Evolutionary conservation across 2,113 vertebrate genomes (phyloP).

Genomic region (Varanus komodoensis): DNA sequence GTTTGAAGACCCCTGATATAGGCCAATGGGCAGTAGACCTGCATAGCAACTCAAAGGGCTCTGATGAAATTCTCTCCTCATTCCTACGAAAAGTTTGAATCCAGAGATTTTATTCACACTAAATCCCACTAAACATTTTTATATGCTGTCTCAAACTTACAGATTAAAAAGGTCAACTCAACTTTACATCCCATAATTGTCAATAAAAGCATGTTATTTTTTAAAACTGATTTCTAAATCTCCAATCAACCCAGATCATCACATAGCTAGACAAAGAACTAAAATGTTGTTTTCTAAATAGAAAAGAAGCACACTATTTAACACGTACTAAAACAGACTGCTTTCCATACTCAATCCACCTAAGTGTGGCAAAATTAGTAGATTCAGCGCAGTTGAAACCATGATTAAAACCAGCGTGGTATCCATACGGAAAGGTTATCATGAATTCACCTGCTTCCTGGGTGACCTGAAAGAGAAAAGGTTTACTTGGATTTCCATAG

Average conservation of each 20-base stretch:
- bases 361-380: conserved; percentile 94
- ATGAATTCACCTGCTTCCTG: conserved; percentile 97
- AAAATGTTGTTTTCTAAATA: not conserved
- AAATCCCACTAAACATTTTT: not conserved
- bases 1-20: too few relatives aligned
- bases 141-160: not conserved
- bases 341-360: conserved; percentile 98
- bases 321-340: conserved; percentile 89
- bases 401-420: conserved; percentile 98
- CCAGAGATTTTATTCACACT: not conserved
- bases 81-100: not conserved
- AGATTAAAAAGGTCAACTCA: not conserved
- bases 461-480: conserved; percentile 82
- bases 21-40: not conserved
- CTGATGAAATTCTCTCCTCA: not conserved
- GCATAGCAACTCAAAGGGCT: not conserved
- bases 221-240: not conserved
- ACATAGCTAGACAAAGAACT: not conserved
- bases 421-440: conserved; percentile 95
- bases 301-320: not conserved
- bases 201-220: not conserved
- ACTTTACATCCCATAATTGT: not conserved
- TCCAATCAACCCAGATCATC: not conserved
- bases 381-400: conserved; percentile 99
- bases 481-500: not conserved